Base-by-base conservation (phyloP, 2,797 vertebrate species). In the Melanotaenia maccullochi region DNA sequence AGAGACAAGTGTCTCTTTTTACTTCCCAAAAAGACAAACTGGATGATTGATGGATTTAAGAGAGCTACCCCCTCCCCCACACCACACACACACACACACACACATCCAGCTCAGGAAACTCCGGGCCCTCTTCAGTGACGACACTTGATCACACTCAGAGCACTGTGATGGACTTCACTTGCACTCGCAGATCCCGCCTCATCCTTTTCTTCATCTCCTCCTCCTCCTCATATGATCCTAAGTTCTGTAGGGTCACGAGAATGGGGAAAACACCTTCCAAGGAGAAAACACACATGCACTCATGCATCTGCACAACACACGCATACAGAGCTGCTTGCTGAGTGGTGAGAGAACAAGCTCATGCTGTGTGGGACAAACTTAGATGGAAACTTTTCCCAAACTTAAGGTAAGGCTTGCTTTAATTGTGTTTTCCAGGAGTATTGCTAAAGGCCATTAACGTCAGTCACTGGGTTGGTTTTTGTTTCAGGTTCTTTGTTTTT, bases 201-300 rank as follows among this genome's bases (percentile, higher is more conserved):
- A 25, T 87, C 84, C 71, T 60, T 75, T 72, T 61, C 78, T 74
- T 20, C 63, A 67, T 57, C 72, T 79, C 49, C 74, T 83, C 75
- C 28, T 30, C 28, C 75, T 79, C 81, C 73, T 86, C 75, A 76
- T 76, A 71, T 68, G 60, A 83, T 89, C 85, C 85, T 84, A 56
- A 87, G 89, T 93, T 91, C 93, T 93, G 87, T 88, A 91, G 91
- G 85, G 86, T 89, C 90, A 85, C 80, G 81, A 73, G 92, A 90
- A 92, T 85, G 91, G 93, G 70, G 92, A 30, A 92, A 93, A 94
- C 91, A 94, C 94, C 93, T 91, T 91, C 88, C 87, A 90, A 90
- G 90, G 89, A 90, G 83, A 90, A 92, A 89, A 84, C 89, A 79
- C 86, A 81, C 83, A 81, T 81, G 72, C 79, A 69, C 75, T 65